Evolutionary conservation across 2,888 invertebrate species (phyloP).

Genomic region (Melanotus villosus): DNA sequence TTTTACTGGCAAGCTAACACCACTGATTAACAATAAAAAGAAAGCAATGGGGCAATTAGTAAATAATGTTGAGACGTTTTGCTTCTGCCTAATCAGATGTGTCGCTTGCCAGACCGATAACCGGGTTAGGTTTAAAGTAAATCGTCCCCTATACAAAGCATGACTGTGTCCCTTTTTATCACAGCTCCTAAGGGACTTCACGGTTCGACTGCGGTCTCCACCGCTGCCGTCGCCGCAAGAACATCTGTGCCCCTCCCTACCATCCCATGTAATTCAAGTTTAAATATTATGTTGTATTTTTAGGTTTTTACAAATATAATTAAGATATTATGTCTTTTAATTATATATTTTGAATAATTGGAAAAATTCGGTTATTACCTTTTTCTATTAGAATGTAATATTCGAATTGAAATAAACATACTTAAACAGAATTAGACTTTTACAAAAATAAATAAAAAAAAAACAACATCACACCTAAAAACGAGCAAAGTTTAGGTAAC

Average conservation of each 20-base stretch:
- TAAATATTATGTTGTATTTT: conserved; percentile 59
- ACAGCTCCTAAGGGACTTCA: conserved; percentile 62
- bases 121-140: conserved; percentile 31
- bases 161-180: conserved; percentile 63
- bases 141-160: conserved; percentile 56
- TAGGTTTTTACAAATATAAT: conserved; percentile 60
- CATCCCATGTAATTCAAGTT: conserved; percentile 59
- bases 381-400: conserved; percentile 50
- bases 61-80: conserved; percentile 26
- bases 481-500: conserved; percentile 38
- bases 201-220: conserved; percentile 54
- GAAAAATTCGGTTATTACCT: conserved; percentile 53
- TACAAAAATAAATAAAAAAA: conserved; percentile 43
- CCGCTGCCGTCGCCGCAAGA: conserved; percentile 49
- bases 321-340: conserved; percentile 61
- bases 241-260: conserved; percentile 56
- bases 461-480: no score
- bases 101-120: conserved; percentile 50
- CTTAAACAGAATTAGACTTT: conserved; percentile 38
- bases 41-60: not conserved
- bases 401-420: conserved; percentile 53
- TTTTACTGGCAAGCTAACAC: conserved; percentile 54
- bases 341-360: conserved; percentile 53
- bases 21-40: conserved; percentile 55
- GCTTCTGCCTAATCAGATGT: conserved; percentile 55